phyloP scores from a whole-genome alignment of 2,797 vertebrate species.

The Pseudomugil tenellus region DNA sequence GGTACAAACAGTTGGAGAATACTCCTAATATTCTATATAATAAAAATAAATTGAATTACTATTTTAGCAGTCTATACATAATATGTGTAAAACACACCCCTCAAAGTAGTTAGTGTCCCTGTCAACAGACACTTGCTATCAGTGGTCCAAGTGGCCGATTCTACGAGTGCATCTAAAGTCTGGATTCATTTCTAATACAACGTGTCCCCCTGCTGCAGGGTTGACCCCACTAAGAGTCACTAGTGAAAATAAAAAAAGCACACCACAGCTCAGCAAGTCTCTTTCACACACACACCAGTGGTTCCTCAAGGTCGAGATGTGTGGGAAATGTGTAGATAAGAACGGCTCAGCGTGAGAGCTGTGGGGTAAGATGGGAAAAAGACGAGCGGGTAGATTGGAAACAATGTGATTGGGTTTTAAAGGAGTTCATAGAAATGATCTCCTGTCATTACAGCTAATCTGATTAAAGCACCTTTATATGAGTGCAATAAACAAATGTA shows the following conservation, averaged over 20 bases:
- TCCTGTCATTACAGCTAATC: constrained; percentile 16
- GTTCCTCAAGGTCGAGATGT: constrained; percentile 62
- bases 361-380: not conserved
- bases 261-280: constrained; percentile 42
- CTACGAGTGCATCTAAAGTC: constrained; percentile 30
- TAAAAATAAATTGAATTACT: not conserved
- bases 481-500: constrained; percentile 21
- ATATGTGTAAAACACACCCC: too few relatives aligned
- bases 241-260: constrained; percentile 59
- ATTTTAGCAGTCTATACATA: too few relatives aligned
- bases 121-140: constrained; percentile 14
- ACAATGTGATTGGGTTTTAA: not conserved
- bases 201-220: constrained; percentile 32
- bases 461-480: constrained; percentile 23
- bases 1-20: too few relatives aligned
- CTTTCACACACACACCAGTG: not conserved
- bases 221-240: constrained; percentile 32
- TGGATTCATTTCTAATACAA: constrained; percentile 27
- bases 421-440: not conserved
- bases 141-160: constrained; percentile 35
- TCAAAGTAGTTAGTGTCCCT: not conserved
- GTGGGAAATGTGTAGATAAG: constrained; percentile 56
- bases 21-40: not conserved
- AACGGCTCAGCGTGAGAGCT: constrained; percentile 30
- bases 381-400: not conserved